Base-by-base conservation (phyloP, 2,888 invertebrate genomes). In the Melinaea marsaeus region DNA sequence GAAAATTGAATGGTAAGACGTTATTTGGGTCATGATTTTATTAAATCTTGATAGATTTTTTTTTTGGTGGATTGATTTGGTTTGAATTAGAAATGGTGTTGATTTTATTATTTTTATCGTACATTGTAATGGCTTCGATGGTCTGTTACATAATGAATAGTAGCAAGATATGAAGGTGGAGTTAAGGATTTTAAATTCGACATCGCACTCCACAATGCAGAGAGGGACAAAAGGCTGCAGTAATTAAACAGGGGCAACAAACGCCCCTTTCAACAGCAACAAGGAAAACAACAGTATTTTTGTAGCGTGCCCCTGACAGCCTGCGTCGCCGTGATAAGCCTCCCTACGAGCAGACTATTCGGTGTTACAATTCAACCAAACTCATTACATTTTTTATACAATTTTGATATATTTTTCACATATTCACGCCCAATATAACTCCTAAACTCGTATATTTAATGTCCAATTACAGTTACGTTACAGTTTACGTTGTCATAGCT, bases 11-110 rank as follows among this genome's bases (percentile, higher is more conserved):
- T 87, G 87, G 85, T 85, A 89, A 89, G 89, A 88, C 80, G 84
- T 78, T 90, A 89, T 90, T 88, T 90, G 79, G 90, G 90, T 89
- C 89, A 90, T 86, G 87, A 89, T 88, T 88, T 88, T 89, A 88
- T 89, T 88, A 88, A 88, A 86, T 84, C 84, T 85, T 86, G 84
- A 84, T 85, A 87, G 84, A 69, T 65, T 84, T 80, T 76, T 75
- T 63, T 67, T 60, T 59, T 37, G 42, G 63, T 55, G 35, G 60
- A 35, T 48, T 48, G 56, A 63, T 60, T 51, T 32, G 59, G 55
- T 60, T 63, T 63, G 57, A 47, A 63, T 60, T 63, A 60, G 42
- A 57, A 51, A 60, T 51, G 58, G 51, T 57, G 51, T 63, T 56
- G 60, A 51, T 60, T 57, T 34, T 13, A 59, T 37, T 59, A 32